A percentile compares a stretch with the other conserved stretches of the same genome.
These are phyloP conservation scores for Drosophila sucinea DNA, from an alignment of 1,140 invertebrate species.

Conservation along the genomic window DNA sequence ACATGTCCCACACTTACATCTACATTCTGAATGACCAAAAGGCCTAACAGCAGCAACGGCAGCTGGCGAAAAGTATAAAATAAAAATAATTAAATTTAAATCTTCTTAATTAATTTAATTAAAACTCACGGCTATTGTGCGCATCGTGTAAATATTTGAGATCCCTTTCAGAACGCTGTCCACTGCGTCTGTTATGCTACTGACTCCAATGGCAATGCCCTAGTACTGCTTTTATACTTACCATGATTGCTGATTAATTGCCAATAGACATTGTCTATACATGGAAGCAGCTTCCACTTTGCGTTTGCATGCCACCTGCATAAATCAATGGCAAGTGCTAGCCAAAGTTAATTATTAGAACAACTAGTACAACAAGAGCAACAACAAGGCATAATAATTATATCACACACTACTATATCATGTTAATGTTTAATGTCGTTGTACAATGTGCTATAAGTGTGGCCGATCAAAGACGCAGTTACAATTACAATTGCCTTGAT, in stretches of 20 bases:
- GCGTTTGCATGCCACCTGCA: slow-evolving; percentile 53
- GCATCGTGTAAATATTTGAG: slow-evolving; percentile 38
- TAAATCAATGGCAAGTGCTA: slow-evolving; percentile 73
- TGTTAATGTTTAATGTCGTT: slow-evolving; percentile 46
- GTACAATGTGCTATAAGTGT: slow-evolving; percentile 15
- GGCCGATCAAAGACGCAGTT: slow-evolving; percentile 57
- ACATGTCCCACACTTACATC: slow-evolving; percentile 32
- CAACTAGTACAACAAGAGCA: slow-evolving; percentile 43
- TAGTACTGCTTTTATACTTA: slow-evolving; percentile 59
- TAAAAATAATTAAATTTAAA: background rate
- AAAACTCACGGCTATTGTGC: slow-evolving; percentile 48
- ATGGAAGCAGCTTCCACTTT: slow-evolving; percentile 62
- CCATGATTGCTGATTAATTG: slow-evolving; percentile 55
- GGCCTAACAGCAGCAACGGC: slow-evolving; percentile 34
- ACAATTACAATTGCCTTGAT: slow-evolving; percentile 39
- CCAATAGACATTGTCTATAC: slow-evolving; percentile 59
- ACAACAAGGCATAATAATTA: slow-evolving; percentile 23
- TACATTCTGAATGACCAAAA: slow-evolving; percentile 35
- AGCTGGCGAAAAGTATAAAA: slow-evolving; percentile 24
- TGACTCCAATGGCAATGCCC: slow-evolving; percentile 52
- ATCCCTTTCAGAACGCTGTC: slow-evolving; percentile 46
- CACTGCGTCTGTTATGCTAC: slow-evolving; percentile 36
- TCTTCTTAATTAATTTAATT: background rate
- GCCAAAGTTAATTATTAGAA: slow-evolving; percentile 62
- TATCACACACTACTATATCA: slow-evolving; percentile 23